Evolutionary conservation across 2,888 invertebrate genomes (phyloP).

Genomic region (Auanema freiburgensis): DNA sequence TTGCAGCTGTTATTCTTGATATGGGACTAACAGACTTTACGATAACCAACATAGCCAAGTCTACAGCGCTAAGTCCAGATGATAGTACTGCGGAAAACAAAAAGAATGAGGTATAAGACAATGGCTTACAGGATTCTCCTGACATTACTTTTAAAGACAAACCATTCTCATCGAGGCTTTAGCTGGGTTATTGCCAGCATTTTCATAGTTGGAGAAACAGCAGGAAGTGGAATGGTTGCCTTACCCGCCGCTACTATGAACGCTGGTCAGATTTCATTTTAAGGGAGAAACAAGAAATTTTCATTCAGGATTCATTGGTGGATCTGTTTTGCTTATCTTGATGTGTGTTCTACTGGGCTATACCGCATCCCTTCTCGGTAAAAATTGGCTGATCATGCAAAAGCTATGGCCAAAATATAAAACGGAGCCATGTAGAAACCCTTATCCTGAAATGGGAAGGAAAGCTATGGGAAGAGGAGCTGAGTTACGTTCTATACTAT

Average conservation of each 20-base stretch:
- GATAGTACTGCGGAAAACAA: too few relatives aligned
- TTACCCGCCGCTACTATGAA: constrained; percentile 30
- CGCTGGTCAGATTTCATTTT: constrained; percentile 17
- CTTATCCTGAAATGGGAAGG: constrained; percentile 36
- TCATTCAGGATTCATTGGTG: constrained; percentile 26
- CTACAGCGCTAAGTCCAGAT: too few relatives aligned
- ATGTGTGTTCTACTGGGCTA: constrained; percentile 32
- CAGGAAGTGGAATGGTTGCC: constrained; percentile 36
- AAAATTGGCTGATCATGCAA: constrained; percentile 36
- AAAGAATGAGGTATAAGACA: too few relatives aligned
- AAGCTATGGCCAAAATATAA: constrained; percentile 17
- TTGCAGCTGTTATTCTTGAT: too few relatives aligned
- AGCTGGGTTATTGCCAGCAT: constrained; percentile 33
- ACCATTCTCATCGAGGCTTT: constrained; percentile 7
- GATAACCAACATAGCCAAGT: too few relatives aligned
- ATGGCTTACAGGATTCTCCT: too few relatives aligned
- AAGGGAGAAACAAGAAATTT: not conserved
- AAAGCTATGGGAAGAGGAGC: constrained; percentile 26
- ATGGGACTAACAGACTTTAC: too few relatives aligned
- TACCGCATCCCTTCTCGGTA: constrained; percentile 28
- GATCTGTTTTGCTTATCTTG: constrained; percentile 14
- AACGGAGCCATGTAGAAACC: constrained; percentile 30
- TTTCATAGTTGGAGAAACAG: constrained; percentile 38
- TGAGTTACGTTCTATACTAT: constrained; percentile 13
- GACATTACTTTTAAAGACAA: not conserved